Evolutionary conservation across 2,888 invertebrate species (phyloP).

Genomic region (Sceliomorpha sp.): DNA sequence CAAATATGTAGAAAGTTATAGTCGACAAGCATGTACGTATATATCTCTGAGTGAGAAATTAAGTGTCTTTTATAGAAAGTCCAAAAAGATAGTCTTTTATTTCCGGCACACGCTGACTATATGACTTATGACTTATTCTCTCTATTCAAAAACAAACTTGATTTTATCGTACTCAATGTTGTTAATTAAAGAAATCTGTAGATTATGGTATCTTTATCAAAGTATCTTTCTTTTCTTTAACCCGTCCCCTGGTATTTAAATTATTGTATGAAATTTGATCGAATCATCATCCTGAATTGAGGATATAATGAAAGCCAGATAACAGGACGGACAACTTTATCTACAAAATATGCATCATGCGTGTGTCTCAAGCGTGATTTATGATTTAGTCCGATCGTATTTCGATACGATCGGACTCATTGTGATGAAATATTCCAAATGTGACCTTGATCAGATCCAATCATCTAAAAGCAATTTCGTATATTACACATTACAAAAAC

Average conservation of each 20-base stretch:
- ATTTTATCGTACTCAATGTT: too few relatives aligned
- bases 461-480: conserved; percentile 54
- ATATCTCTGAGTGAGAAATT: too few relatives aligned
- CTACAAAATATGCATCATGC: conserved; percentile 37
- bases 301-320: conserved; percentile 44
- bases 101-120: too few relatives aligned
- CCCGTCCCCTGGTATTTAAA: neutral
- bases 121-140: too few relatives aligned
- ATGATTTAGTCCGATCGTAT: conserved; percentile 46
- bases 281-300: conserved; percentile 30
- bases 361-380: conserved; percentile 50
- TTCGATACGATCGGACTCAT: conserved; percentile 53
- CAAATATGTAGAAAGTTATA: too few relatives aligned
- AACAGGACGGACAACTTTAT: conserved; percentile 42
- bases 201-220: too few relatives aligned
- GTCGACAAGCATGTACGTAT: too few relatives aligned
- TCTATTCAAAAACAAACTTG: too few relatives aligned
- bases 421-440: conserved; percentile 52
- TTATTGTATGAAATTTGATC: conserved; percentile 28
- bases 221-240: too few relatives aligned
- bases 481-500: conserved; percentile 45
- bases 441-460: conserved; percentile 53
- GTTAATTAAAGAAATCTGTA: too few relatives aligned
- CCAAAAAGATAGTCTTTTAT: too few relatives aligned
- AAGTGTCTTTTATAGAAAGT: too few relatives aligned